Evolutionary conservation across 1,140 invertebrate species (phyloP), one percentile per base, ranked within the genome.

Genomic region (Lepidostoma basale): DNA sequence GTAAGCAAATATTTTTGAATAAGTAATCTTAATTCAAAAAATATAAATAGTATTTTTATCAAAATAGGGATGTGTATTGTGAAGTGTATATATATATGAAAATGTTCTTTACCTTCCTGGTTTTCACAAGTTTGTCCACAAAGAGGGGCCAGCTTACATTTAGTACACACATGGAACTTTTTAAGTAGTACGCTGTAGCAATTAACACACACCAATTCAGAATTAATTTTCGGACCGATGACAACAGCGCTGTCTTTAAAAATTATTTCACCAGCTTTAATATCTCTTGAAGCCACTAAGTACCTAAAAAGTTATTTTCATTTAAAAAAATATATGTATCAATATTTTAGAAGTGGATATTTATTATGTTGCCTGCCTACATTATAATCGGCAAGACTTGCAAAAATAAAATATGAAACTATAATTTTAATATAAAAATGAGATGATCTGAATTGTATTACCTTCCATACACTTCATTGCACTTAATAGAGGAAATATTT

Each of bases 261-360:
- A 42, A 90, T 85, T 1, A 85, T 80, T 76, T 90, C 88, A 0
- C 88, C 87, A 0, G 85, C 73, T 69, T 78, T 77, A 45, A 90
- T 75, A 75, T 88, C 82, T 74, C 82, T 84, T 1, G 84, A 81
- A 1, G 88, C 86, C 49, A 88, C 80, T 60, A 89, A 72, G 75
- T 88, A 88, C 49, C 85, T 84, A 56, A 10, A 70, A 60, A 44
- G 33, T 30, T 30, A 58, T 14, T 33, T 26, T 25, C 6, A 23
- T 54, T 14, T 3, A 33, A 33, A n/a, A n/a, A n/a, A n/a, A n/a
- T n/a, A n/a, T n/a, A n/a, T n/a, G n/a, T n/a, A n/a, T n/a, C n/a
- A n/a, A n/a, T n/a, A n/a, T n/a, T n/a, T n/a, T n/a, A n/a, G n/a
- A n/a, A n/a, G n/a, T n/a, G n/a, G n/a, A n/a, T n/a, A n/a, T n/a